Evolutionary conservation across 2,113 vertebrate genomes (phyloP), one percentile per base, ranked within the genome.

Genomic region (Jaculus jaculus): DNA sequence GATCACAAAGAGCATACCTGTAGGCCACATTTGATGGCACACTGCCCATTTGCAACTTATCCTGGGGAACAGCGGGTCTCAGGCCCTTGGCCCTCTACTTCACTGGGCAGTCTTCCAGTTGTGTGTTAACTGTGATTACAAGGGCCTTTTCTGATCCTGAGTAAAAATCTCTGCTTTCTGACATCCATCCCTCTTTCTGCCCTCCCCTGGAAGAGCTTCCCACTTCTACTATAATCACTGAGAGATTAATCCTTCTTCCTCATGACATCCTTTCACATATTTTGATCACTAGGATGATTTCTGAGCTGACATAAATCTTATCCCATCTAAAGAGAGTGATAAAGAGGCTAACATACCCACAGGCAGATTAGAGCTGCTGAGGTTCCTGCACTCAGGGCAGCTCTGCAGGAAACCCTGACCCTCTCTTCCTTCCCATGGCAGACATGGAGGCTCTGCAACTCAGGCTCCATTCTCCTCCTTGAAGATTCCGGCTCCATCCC

Each of bases 231-330:
- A 2, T 68, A 77, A 96, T 90, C 81, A 93, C 37, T 2, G 77
- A 81, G 37, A 94, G 81, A 93, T 78, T 77, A 93, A 93, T 93
- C 77, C 74, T 23, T 60, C 47, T 87, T 58, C 30, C 63, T 24
- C 39, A 23, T 65, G 87, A 90, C 81, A 95, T 89, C 73, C 26
- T n/a, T 82, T 47, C 81, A 93, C 78, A 74, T 78, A 87, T 85
- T 96, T 81, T 81, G 81, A 92, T 87, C 77, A 84, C 0, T 37
- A 74, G 63, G 18, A 66, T 93, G 85, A 91, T 88, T 95, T 95
- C 87, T 93, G 90, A 92, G 69, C 88, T 75, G 92, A 94, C 69
- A 81, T 92, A 84, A 92, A 93, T 96, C 87, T 90, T 24, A 69
- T 30, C 74, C 85, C 69, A 74, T 47, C 84, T 94, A 91, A 92